Percentiles rank a stretch among this genome's conserved stretches.
These are phyloP conservation scores for Metopia argyrocephala DNA, from an alignment of 2,888 invertebrate species.

Conservation along the genomic window DNA sequence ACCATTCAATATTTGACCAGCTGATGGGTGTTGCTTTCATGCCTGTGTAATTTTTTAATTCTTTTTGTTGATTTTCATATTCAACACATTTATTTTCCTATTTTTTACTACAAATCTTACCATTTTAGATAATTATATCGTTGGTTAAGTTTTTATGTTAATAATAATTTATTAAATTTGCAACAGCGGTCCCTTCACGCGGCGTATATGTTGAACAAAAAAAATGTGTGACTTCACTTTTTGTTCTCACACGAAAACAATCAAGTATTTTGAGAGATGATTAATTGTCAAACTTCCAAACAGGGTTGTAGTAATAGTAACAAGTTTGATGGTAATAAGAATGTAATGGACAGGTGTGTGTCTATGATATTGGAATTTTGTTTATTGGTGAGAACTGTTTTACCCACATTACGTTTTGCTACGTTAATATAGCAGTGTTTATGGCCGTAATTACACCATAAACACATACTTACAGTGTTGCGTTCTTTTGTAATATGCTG, in stretches of 20 bases:
- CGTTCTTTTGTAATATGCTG: no score
- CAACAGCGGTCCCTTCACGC: slow-evolving; percentile 69
- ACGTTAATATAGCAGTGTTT: no score
- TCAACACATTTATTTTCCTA: neutral
- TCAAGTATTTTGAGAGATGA: neutral
- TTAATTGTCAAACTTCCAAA: no score
- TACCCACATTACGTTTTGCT: no score
- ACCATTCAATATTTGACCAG: neutral
- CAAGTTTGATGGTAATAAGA: no score
- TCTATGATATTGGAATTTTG: no score
- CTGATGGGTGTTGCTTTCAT: slow-evolving; percentile 14
- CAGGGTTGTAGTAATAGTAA: no score
- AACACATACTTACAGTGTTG: no score
- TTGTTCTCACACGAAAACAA: slow-evolving; percentile 31
- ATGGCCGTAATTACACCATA: no score
- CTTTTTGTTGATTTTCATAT: neutral
- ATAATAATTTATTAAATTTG: slow-evolving; percentile 63
- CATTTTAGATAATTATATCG: slow-evolving; percentile 70
- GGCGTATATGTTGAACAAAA: slow-evolving; percentile 56
- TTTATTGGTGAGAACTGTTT: no score
- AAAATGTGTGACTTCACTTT: slow-evolving; percentile 51
- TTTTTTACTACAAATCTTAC: slow-evolving; percentile 70
- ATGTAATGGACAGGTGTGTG: no score
- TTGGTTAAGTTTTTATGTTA: slow-evolving; percentile 19
- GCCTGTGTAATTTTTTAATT: neutral